Percentiles rank a stretch among this genome's conserved stretches.
Conservation (phyloP, 2,888 invertebrate species). For the Hirudinaria manillensis region DNA sequence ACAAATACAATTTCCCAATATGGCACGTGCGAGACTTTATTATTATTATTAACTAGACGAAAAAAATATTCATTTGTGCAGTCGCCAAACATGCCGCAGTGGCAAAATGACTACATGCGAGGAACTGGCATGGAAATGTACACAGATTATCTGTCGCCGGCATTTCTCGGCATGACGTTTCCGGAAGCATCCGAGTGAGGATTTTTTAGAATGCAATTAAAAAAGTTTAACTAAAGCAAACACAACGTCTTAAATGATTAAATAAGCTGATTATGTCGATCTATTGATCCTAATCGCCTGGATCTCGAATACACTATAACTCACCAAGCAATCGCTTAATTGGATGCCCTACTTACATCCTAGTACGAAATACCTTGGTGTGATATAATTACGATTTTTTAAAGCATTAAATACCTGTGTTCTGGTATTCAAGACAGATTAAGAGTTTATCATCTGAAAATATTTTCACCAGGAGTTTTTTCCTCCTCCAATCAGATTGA, state of each 20-base stretch:
- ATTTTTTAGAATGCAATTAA: not conserved
- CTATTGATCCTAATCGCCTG: too few species aligned
- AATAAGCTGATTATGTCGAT: not conserved
- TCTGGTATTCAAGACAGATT: too few species aligned
- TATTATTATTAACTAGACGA: not conserved
- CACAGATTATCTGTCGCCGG: conserved; percentile 98
- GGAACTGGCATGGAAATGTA: conserved; percentile 99
- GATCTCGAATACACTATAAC: too few species aligned
- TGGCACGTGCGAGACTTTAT: not conserved
- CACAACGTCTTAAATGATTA: not conserved
- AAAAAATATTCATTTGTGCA: conserved; percentile 31
- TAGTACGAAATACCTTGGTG: too few species aligned
- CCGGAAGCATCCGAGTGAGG: conserved; percentile 98
- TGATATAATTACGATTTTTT: too few species aligned
- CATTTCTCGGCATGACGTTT: conserved; percentile 99
- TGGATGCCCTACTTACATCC: too few species aligned
- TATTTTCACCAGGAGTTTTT: too few species aligned
- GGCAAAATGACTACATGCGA: conserved; percentile 99
- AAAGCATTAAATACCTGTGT: too few species aligned
- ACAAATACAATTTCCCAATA: too few species aligned
- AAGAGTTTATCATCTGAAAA: too few species aligned
- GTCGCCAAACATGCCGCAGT: conserved; percentile 74
- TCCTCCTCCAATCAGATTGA: too few species aligned
- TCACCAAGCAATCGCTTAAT: too few species aligned
- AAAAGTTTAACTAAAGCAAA: not conserved